A percentile compares a stretch with the other conserved stretches of the same genome.
phyloP scores from a whole-genome alignment of 2,888 invertebrate genomes.

The Aspidiotus destructor region DNA sequence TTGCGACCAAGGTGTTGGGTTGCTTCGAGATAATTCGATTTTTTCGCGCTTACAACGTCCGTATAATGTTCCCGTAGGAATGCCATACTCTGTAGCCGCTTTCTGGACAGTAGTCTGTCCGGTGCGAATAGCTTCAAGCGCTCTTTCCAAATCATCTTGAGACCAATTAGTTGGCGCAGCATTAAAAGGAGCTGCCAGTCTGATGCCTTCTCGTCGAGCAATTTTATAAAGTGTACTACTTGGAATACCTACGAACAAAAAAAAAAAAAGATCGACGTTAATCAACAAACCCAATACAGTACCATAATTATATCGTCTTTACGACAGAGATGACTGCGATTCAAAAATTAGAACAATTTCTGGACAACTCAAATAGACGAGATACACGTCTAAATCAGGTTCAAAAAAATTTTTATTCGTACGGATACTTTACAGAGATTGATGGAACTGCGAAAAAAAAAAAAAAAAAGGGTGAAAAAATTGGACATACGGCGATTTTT shows the following conservation, averaged over 20 bases:
- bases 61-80: conserved; percentile 79
- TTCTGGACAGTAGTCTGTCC: conserved; percentile 73
- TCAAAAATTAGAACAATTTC: too few species aligned
- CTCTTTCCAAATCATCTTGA: conserved; percentile 70
- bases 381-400: too few species aligned
- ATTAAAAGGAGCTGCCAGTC: conserved; percentile 80
- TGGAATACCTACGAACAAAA: conserved; percentile 55
- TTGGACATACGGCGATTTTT: too few species aligned
- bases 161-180: conserved; percentile 83
- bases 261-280: conserved; percentile 1
- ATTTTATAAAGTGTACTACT: conserved; percentile 87
- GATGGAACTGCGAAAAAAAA: too few species aligned
- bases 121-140: conserved; percentile 68
- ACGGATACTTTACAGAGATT: too few species aligned
- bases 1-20: conserved; percentile 90
- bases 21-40: conserved; percentile 75
- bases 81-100: conserved; percentile 75
- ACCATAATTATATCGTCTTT: too few species aligned
- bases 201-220: conserved; percentile 78
- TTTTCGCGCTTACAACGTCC: conserved; percentile 83
- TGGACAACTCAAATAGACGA: too few species aligned
- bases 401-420: too few species aligned
- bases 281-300: background rate
- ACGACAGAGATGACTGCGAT: too few species aligned
- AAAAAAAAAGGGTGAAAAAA: too few species aligned